Evolutionary conservation across 2,888 invertebrate genomes (phyloP).

Genomic region (Arctia plantaginis): DNA sequence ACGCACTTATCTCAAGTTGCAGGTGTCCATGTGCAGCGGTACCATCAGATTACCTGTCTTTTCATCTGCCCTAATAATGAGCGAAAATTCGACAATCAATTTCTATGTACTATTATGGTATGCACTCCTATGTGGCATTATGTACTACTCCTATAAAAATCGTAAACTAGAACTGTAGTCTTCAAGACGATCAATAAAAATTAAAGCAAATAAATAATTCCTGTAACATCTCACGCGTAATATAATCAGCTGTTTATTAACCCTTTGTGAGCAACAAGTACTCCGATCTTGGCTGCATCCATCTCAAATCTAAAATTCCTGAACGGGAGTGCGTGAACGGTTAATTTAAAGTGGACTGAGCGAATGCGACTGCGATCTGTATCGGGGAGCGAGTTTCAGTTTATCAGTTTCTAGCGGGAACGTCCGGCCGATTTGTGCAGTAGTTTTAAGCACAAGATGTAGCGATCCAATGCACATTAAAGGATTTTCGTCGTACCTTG

Average conservation of each 20-base stretch:
- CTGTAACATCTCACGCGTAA: constrained; percentile 44
- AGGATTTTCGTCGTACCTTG: neutral
- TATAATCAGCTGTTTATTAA: constrained; percentile 54
- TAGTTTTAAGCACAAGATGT: constrained; percentile 35
- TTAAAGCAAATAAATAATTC: constrained; percentile 42
- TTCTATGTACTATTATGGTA: too few relatives aligned
- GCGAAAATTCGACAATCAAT: too few relatives aligned
- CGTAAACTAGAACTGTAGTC: neutral
- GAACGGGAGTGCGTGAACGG: constrained; percentile 80
- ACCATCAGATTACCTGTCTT: too few relatives aligned
- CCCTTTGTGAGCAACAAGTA: constrained; percentile 58
- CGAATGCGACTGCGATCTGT: constrained; percentile 79
- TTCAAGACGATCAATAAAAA: constrained; percentile 28
- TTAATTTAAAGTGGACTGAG: constrained; percentile 82
- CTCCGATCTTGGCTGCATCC: constrained; percentile 69
- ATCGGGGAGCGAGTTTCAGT: constrained; percentile 82
- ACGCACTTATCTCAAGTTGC: too few relatives aligned
- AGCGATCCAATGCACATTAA: constrained; percentile 19
- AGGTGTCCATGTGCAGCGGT: too few relatives aligned
- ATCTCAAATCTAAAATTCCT: constrained; percentile 85
- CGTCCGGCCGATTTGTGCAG: constrained; percentile 70
- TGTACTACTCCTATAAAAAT: too few relatives aligned
- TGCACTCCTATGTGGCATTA: too few relatives aligned
- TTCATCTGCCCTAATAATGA: too few relatives aligned
- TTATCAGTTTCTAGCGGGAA: constrained; percentile 85